Conservation (phyloP, 2,888 invertebrate genomes). For the Abrostola tripartita region DNA sequence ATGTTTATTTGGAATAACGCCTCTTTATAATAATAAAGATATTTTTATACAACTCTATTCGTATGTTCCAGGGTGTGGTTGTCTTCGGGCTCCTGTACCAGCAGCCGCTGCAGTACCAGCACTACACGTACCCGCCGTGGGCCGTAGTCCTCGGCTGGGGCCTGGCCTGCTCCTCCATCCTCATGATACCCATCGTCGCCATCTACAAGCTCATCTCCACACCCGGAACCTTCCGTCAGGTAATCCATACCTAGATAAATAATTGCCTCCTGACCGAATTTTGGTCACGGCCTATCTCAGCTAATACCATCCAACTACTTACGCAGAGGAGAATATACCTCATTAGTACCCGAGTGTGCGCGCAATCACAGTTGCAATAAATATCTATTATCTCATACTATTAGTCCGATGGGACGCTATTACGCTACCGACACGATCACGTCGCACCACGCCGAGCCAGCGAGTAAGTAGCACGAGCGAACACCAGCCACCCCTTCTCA, state of each 20-base stretch:
- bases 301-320: no score
- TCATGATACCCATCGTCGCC: slow-evolving; percentile 92
- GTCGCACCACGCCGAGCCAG: no score
- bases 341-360: no score
- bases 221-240: slow-evolving; percentile 91
- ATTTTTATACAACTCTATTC: not conserved
- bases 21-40: not conserved
- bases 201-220: slow-evolving; percentile 89
- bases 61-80: slow-evolving; percentile 88
- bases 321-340: no score
- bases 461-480: no score
- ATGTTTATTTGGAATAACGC: no score
- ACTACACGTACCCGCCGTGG: slow-evolving; percentile 91
- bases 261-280: slow-evolving; percentile 30
- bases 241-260: slow-evolving; percentile 58
- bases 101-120: slow-evolving; percentile 90
- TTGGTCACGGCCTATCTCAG: no score
- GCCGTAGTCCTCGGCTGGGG: slow-evolving; percentile 92
- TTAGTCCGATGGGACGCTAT: no score
- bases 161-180: slow-evolving; percentile 91
- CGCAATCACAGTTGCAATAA: no score
- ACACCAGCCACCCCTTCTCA: no score
- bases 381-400: no score
- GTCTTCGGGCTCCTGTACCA: slow-evolving; percentile 90
- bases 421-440: no score